Evolutionary conservation across 2,113 vertebrate species (phyloP), one percentile per base, ranked within the genome.

Genomic region (Lophochroa leadbeateri): DNA sequence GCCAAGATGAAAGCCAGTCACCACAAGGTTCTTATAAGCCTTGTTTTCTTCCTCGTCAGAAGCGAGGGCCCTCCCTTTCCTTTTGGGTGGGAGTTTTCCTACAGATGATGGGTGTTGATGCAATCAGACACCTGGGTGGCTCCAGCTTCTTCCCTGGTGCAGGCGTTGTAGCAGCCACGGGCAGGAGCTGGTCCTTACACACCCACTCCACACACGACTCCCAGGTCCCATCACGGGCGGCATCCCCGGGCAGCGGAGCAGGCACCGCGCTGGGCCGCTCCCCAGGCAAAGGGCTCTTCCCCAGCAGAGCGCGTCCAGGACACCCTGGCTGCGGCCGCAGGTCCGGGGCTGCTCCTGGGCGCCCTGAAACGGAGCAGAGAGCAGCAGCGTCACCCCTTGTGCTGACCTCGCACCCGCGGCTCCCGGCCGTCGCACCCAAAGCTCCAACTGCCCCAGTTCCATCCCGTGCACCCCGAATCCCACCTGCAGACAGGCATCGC

Each of bases 221-320:
- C 41, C 10, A 9, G 17, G 29, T n/a, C 53, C 47, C 33, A 0
- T 3, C 46, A 0, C 13, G 74, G 29, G n/a, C 2, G 1, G 21
- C 19, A 5, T n/a, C 37, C 44, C 20, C 1, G 6, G 47, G 65
- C 50, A 63, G 65, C 1, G 5, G 44, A 7, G 4, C 1, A 1
- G 27, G 46, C 37, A 35, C 27, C 0, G 0, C 1, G 2, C 44
- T 28, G 49, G 18, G 43, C 14, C 29, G 12, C 35, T 41, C 64
- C 21, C 28, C 24, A 9, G 69, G 52, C 43, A 20, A n/a, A 27
- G 53, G 61, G 55, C 7, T 61, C 24, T 44, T 31, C 35, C 49
- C 69, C 1, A 8, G 39, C 16, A 10, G 31, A 18, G 44, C 0
- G 0, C 4, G 44, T 39, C 50, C 43, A 0, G 8, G 53, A 5